Evolutionary conservation across 2,113 vertebrate species (phyloP), one percentile per base, ranked within the genome.

Genomic region (Euleptes europaea): DNA sequence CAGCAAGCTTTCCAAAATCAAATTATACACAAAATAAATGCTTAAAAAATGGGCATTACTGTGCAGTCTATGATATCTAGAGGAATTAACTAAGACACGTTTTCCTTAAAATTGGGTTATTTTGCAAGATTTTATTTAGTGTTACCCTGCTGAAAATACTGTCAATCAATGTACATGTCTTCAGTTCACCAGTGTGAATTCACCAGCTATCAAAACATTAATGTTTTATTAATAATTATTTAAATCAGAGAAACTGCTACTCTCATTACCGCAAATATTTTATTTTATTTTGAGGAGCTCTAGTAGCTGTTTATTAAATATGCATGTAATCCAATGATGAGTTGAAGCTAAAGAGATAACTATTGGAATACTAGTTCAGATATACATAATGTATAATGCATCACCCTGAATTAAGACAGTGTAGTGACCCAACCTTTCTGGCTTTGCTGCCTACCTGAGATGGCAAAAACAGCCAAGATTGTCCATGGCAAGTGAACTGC

Each of bases 11-110:
- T 4, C 66, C 12, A 15, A 15, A 83, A 88, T 83, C 70, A 60
- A 66, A 51, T 85, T 85, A 87, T 35, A 40, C 35, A 33, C 54
- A 57, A 83, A 78, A 70, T 66, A 83, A 88, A 78, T 49, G 80
- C 26, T 88, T 75, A 42, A 17, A 31, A 26, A 70, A 47, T 65
- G 80, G 47, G 26, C 38, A 70, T 67, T 8, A 15, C 85, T 63
- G 66, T 82, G 44, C 84, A 10, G 14, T 19, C 35, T 72, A 31
- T 84, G 67, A 84, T 85, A 81, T 73, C 4, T 42, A 82, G 21
- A 69, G 85, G 60, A 84, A 84, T 84, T 54, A 84, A 8, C 11
- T 87, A 76, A 40, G 26, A 67, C 13, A 51, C 49, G 11, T 51
- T 51, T 51, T 2, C 49, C 4, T 51, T 47, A 47, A 47, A 47